phyloP scores from a whole-genome alignment of 2,888 invertebrate species.

The Aphrophora alni region DNA sequence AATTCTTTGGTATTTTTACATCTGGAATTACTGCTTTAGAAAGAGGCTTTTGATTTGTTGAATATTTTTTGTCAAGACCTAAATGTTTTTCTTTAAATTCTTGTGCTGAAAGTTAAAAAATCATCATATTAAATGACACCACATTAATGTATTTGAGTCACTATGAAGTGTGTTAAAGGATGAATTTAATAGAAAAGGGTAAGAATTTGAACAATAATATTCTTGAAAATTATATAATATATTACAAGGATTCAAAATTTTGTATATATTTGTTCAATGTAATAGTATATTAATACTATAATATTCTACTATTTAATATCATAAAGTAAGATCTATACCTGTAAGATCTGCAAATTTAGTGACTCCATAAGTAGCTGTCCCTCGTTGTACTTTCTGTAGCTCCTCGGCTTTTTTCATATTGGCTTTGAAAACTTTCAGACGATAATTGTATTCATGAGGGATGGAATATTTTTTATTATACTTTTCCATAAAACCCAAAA shows the following conservation, averaged over 20 bases:
- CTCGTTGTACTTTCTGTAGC: conserved; percentile 79
- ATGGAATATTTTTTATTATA: conserved; percentile 67
- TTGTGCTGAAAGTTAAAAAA: conserved; percentile 57
- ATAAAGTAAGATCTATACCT: too few relatives aligned
- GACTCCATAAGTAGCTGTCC: conserved; percentile 84
- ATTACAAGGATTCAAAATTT: too few relatives aligned
- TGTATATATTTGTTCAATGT: too few relatives aligned
- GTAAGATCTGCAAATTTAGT: conserved; percentile 87
- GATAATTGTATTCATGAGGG: conserved; percentile 65
- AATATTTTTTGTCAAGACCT: conserved; percentile 2
- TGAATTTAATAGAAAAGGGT: too few relatives aligned
- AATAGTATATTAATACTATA: too few relatives aligned
- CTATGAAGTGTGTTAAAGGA: too few relatives aligned
- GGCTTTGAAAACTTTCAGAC: conserved; percentile 75
- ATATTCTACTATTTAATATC: too few relatives aligned
- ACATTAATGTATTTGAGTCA: too few relatives aligned
- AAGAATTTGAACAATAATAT: too few relatives aligned
- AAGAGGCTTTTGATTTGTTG: background rate
- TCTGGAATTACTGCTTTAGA: conserved; percentile 70
- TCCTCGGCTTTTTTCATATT: conserved; percentile 77
- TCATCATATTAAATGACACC: too few relatives aligned
- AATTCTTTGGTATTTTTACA: conserved; percentile 70
- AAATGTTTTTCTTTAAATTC: conserved; percentile 63
- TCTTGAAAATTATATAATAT: too few relatives aligned
- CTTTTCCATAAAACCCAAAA: conserved; percentile 57